Base-by-base conservation (phyloP, 2,888 invertebrate species). In the Aelia acuminata region DNA sequence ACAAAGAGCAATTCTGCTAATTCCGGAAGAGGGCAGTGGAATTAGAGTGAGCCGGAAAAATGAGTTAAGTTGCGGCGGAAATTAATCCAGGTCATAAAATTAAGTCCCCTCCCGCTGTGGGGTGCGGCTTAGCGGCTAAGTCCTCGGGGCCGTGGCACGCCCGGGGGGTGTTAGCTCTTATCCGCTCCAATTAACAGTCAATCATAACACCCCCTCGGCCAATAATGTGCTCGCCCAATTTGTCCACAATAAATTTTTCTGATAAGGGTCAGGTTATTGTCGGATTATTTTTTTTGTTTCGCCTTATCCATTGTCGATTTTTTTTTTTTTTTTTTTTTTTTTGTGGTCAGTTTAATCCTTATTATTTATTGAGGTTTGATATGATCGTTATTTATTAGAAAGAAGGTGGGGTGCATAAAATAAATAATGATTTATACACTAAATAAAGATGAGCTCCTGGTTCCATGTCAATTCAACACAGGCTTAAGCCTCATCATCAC, bases 81-180 rank as follows among this genome's bases (percentile, higher is more conserved):
- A 85, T 85, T 85, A 85, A 85, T 85, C 85, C 85, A 57, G 85
- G 85, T 85, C 85, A 85, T 85, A 85, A 85, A 85, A 85, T 85
- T 85, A 85, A 85, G 85, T 84, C 85, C 39, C 75, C 35, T 39
- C 20, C 4, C 20, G 20, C 20, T 20, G 70, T 13, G 18, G 11
- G n/a, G n/a, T n/a, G n/a, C 39, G 57, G 53, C 39, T 85, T 85
- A 85, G 18, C 57, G 15, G 85, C 53, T 39, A 50, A 49, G 50
- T 53, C 49, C 50, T 57, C 8, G 15, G 49, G 84, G 53, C 85
- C 31, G 50, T 85, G 50, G 57, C 85, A 53, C 85, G 85, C 57
- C 85, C 39, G 35, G 26, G 63, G 85, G 85, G 85, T 39, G 50
- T 85, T 85, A 85, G 50, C 57, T 85, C 85, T 85, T 85, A 85